Evolutionary conservation across 2,797 vertebrate species (phyloP), one percentile per base, ranked within the genome.

Genomic region (Valencia hispanica): DNA sequence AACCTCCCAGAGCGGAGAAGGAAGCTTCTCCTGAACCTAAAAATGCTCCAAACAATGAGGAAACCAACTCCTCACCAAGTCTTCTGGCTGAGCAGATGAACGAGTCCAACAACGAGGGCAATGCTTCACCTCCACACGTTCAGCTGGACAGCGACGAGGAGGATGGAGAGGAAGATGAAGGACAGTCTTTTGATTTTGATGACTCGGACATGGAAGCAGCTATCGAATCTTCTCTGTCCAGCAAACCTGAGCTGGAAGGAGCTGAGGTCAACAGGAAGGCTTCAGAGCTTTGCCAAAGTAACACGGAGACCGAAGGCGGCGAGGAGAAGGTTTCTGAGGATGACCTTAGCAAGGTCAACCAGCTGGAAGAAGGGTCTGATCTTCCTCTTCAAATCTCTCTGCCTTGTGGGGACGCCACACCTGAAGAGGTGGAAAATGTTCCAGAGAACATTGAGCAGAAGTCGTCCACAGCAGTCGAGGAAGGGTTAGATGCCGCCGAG

Each of bases 161-260:
- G 8, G 90, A 73, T 6, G 84, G 93, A 4, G 86, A 69, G 7
- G 84, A 84, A 72, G 92, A 94, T 10, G 90, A 92, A 4, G 92
- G 94, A 20, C 93, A 91, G 77, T 90, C 91, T 0, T 85, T 94
- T 88, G 91, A 91, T 70, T 93, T 92, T 74, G 94, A 94, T 45
- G 94, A 93, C 27, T 77, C 92, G 27, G 88, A 94, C 17, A 11
- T 89, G 2, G 94, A 94, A 84, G 51, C 43, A 22, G 85, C 87
- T 15, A 18, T 82, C 12, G 84, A 43, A 1, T 51, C 45, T 5
- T 47, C 61, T 66, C 14, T 27, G 4, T 4, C 48, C 41, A 18
- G 53, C 51, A 57, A 71, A 51, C 63, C 14, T 1, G 43, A 63
- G 2, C 41, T 75, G 74, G 86, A 86, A 36, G 89, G 65, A 61